phyloP scores from a whole-genome alignment of 2,888 invertebrate genomes.

The Rhaphigaster nebulosa region DNA sequence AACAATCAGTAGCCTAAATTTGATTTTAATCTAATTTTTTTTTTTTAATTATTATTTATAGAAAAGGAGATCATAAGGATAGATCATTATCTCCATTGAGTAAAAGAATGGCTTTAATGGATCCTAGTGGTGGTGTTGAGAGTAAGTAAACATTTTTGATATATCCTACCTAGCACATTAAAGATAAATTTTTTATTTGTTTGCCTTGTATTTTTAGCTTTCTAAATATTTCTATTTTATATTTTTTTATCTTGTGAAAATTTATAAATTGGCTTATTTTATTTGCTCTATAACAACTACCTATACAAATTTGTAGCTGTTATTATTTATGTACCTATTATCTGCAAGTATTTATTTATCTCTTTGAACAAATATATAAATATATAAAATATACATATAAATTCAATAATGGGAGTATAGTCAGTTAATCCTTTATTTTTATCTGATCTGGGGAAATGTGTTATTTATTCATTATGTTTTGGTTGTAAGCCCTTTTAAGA shows the following conservation, averaged over 20 bases:
- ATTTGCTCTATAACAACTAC: neutral
- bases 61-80: constrained; percentile 70
- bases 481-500: neutral
- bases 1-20: too few species aligned
- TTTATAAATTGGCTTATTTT: neutral
- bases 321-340: too few species aligned
- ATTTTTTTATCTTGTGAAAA: neutral
- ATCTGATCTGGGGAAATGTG: neutral
- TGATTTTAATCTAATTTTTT: neutral
- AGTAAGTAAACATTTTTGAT: constrained; percentile 44
- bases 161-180: neutral
- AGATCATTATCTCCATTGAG: constrained; percentile 85
- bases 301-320: too few species aligned
- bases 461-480: neutral
- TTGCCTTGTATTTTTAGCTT: neutral
- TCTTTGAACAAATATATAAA: too few species aligned
- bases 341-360: too few species aligned
- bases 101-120: constrained; percentile 84
- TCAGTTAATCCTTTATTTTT: neutral
- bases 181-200: neutral
- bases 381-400: too few species aligned
- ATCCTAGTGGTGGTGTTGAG: constrained; percentile 68
- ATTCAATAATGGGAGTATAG: too few species aligned
- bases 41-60: constrained; percentile 65
- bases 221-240: neutral